phyloP scores from a whole-genome alignment of 2,888 invertebrate genomes.

The Mythimna pallens region DNA sequence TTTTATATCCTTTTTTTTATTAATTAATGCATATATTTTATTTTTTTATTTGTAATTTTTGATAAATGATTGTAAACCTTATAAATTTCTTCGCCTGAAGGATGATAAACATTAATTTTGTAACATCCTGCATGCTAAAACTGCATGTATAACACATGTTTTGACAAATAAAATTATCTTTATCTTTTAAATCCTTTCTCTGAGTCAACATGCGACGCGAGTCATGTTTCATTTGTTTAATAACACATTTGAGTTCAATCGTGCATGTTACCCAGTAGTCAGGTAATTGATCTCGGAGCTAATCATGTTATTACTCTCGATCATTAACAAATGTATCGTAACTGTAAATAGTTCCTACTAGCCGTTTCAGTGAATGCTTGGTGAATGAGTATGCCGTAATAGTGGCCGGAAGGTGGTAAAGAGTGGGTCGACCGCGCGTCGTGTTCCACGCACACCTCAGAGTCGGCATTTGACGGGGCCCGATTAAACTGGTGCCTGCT shows the following conservation, averaged over 20 bases:
- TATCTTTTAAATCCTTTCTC: too few species aligned
- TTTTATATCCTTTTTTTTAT: too few species aligned
- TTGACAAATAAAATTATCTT: too few species aligned
- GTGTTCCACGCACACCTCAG: background rate
- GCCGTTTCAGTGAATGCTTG: background rate
- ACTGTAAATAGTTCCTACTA: constrained; percentile 3
- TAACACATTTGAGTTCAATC: background rate
- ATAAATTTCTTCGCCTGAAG: too few species aligned
- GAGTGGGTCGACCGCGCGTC: background rate
- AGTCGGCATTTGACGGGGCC: background rate
- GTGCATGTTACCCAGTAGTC: constrained; percentile 1
- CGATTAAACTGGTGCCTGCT: too few species aligned
- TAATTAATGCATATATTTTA: too few species aligned
- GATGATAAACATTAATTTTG: too few species aligned
- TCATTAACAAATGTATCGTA: constrained; percentile 12
- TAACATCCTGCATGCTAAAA: too few species aligned
- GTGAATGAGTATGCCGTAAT: constrained; percentile 2
- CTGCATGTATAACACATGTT: too few species aligned
- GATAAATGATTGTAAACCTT: too few species aligned
- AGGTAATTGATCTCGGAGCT: constrained; percentile 7
- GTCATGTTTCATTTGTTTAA: background rate
- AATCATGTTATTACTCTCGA: background rate
- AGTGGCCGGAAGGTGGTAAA: background rate
- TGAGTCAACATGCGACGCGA: background rate
- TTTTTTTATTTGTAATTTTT: too few species aligned